phyloP scores from a whole-genome alignment of 2,888 invertebrate species.

The Megastigmus dorsalis region DNA sequence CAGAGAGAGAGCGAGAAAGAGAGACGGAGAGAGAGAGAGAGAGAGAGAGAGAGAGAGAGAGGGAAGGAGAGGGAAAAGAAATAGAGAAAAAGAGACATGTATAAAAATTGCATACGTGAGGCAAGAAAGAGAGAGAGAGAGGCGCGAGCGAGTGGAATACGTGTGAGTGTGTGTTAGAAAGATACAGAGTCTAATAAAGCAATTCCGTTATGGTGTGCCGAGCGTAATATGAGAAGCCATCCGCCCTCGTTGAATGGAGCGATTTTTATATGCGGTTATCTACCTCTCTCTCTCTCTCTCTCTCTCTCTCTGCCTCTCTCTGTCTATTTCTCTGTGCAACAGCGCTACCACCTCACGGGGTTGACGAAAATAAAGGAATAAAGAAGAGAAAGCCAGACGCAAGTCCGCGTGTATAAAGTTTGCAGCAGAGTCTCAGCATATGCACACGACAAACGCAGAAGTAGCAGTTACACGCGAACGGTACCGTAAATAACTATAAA shows the following conservation, averaged over 20 bases:
- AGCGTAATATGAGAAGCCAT: conserved; percentile 73
- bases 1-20: conserved; percentile 41
- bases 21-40: neutral
- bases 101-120: conserved; percentile 16
- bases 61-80: neutral
- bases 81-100: conserved; percentile 17
- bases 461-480: neutral
- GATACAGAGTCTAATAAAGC: conserved; percentile 68
- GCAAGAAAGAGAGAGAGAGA: conserved; percentile 49
- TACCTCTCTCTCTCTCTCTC: neutral
- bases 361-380: conserved; percentile 15
- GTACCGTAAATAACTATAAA: conserved; percentile 45
- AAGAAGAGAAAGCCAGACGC: neutral
- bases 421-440: conserved; percentile 1
- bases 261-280: conserved; percentile 66
- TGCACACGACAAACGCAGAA: neutral
- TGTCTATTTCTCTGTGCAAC: neutral
- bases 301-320: neutral
- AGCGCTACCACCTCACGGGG: neutral
- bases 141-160: conserved; percentile 15
- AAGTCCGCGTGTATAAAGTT: conserved; percentile 33
- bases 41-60: neutral
- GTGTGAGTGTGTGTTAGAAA: too few relatives aligned
- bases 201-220: conserved; percentile 70
- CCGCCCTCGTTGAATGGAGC: conserved; percentile 62